phyloP scores from a whole-genome alignment of 2,888 invertebrate species.

The Iselma pallidipennis region DNA sequence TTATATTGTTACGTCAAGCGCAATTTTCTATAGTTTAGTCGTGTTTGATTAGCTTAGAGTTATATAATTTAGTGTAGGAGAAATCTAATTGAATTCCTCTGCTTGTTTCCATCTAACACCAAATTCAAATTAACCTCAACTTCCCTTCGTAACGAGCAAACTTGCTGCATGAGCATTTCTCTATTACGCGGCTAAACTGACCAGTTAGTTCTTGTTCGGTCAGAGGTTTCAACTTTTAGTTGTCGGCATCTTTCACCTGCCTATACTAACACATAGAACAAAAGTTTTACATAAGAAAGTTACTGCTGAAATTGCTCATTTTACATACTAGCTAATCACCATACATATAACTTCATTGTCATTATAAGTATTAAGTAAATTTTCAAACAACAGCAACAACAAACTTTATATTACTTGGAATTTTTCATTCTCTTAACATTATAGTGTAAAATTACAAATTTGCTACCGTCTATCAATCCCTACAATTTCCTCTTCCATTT shows the following conservation, averaged over 20 bases:
- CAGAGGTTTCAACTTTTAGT: neutral
- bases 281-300: constrained; percentile 12
- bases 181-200: constrained; percentile 17
- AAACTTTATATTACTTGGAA: too few species aligned
- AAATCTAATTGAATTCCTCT: constrained; percentile 1
- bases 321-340: constrained; percentile 12
- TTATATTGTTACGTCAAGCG: too few species aligned
- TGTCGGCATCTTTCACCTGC: neutral
- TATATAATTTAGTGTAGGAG: neutral
- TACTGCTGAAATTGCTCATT: constrained; percentile 13
- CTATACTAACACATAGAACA: too few species aligned
- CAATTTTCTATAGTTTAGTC: neutral
- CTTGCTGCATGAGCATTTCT: neutral
- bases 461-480: neutral
- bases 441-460: too few species aligned
- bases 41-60: neutral
- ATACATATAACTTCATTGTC: constrained; percentile 2
- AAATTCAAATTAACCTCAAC: constrained; percentile 6
- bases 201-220: constrained; percentile 13
- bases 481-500: neutral
- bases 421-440: too few species aligned
- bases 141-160: constrained; percentile 3
- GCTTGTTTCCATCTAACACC: constrained; percentile 2
- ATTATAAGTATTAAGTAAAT: too few species aligned
- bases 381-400: too few species aligned